Percentiles rank a stretch among this genome's conserved stretches.
phyloP scores from a whole-genome alignment of 2,113 vertebrate species.

The Poicephalus meyeri region DNA sequence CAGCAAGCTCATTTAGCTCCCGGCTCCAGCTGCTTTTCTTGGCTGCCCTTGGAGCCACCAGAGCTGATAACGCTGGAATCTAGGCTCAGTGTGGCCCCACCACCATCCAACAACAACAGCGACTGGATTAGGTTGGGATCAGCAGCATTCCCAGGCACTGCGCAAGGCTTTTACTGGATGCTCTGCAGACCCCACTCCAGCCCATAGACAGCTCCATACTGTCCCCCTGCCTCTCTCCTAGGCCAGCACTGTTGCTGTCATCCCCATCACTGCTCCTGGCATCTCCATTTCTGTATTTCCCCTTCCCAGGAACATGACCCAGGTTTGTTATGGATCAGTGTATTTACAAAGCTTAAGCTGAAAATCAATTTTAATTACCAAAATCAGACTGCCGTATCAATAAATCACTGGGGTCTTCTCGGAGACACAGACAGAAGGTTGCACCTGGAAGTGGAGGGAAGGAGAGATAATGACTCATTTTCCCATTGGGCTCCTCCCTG shows the following conservation, averaged over 20 bases:
- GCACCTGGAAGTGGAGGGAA: conserved; percentile 45
- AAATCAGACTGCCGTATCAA: conserved; percentile 66
- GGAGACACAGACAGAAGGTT: conserved; percentile 28
- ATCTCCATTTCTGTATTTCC: neutral
- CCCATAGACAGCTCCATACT: fast-evolving
- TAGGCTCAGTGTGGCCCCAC: fast-evolving
- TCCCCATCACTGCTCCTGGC: neutral
- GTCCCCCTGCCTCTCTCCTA: neutral
- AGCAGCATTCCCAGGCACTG: neutral
- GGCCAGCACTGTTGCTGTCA: neutral
- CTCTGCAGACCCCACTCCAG: neutral
- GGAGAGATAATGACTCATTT: conserved; percentile 48
- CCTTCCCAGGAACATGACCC: conserved; percentile 33
- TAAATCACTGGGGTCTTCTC: conserved; percentile 38
- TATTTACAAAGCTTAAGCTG: conserved; percentile 67
- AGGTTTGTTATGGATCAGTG: conserved; percentile 43
- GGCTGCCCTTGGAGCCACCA: neutral
- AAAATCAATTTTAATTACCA: conserved; percentile 83
- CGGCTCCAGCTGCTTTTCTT: conserved; percentile 11
- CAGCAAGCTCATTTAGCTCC: neutral
- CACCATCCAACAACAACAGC: neutral
- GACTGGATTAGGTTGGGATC: neutral
- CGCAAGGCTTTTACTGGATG: neutral
- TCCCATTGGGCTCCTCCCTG: neutral
- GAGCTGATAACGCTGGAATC: neutral